Conservation (phyloP, 2,797 vertebrate species). For the Leucoraja ocellata region DNA sequence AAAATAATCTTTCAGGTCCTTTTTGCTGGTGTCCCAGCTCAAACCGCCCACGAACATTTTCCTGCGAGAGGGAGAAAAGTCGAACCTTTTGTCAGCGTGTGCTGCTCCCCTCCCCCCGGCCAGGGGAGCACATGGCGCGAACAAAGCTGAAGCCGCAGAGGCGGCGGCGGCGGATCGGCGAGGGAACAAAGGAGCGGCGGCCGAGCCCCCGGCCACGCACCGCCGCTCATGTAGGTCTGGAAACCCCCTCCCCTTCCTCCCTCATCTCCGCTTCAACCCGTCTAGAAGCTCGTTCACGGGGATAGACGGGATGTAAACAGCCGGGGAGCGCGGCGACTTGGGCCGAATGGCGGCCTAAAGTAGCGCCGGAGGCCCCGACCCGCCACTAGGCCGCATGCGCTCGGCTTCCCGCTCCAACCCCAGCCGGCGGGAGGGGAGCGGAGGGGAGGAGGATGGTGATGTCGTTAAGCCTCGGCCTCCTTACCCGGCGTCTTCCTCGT, state of each 20-base stretch:
- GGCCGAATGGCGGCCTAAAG: too few species aligned
- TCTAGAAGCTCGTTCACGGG: not conserved
- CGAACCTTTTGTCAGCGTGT: constrained; percentile 9
- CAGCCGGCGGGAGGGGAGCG: constrained; percentile 40
- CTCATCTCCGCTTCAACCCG: constrained; percentile 41
- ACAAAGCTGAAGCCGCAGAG: constrained; percentile 71
- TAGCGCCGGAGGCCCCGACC: too few species aligned
- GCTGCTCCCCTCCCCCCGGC: constrained; percentile 65
- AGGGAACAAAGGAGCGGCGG: constrained; percentile 71
- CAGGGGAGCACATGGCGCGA: constrained; percentile 87
- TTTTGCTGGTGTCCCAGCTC: constrained; percentile 99
- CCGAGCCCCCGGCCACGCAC: constrained; percentile 31
- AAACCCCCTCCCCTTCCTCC: not conserved
- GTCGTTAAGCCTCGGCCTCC: constrained; percentile 42
- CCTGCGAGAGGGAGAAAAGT: constrained; percentile 52
- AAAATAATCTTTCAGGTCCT: constrained; percentile 98
- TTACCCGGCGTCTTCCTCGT: constrained; percentile 92
- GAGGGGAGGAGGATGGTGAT: not conserved
- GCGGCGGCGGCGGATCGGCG: constrained; percentile 39
- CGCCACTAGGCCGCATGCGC: too few species aligned
- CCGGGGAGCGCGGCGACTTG: too few species aligned
- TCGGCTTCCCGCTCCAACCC: not conserved
- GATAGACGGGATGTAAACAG: too few species aligned
- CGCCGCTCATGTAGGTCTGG: too few species aligned
- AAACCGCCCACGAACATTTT: constrained; percentile 99